Base-by-base conservation (phyloP, 2,113 vertebrate species). In the Thermophis baileyi region DNA sequence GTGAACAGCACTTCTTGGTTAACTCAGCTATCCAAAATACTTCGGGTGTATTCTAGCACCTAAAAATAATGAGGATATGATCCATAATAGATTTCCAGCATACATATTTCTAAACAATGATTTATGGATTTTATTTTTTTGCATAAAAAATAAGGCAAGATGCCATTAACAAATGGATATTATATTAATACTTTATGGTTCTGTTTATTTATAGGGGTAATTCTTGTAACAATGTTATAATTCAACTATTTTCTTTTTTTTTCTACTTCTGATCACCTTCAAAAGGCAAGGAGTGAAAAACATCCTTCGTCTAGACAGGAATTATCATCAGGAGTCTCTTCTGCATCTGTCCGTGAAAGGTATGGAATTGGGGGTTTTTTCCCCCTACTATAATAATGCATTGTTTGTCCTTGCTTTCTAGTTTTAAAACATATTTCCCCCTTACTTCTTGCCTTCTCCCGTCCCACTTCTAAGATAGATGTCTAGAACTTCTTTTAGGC, bases 261-360 rank as follows among this genome's bases (percentile, higher is more conserved):
- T 96, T 95, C 40, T 97, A 8, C 97, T 95, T 89, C 30, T 85
- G 74, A 50, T 90, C 53, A 95, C 95, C 97, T 95, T 95, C 97
- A 91, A 96, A 54, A 98, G 98, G 96, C 95, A 94, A 97, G 95
- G 97, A 96, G 93, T 96, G 97, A 96, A 96, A 97, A 97, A 91
- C 69, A 95, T 96, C 93, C 95, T 97, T 97, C 96, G 95, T 95
- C 96, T 95, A 97, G 96, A 90, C 97, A 96, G 96, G 97, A 97
- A 93, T 96, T 96, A 94, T 95, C 94, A 94, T 69, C 96, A 94
- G 95, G 91, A 90, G 96, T 94, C 91, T 91, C 96, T 95, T 93
- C 49, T 91, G 94, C 96, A 96, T 92, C 94, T 95, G 1, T 93
- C 25, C 89, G 94, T 96, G 97, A 97, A 96, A 98, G 97, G 98